Conservation (phyloP, 2,797 vertebrate genomes). For the Mormyrus hasselquistii region DNA sequence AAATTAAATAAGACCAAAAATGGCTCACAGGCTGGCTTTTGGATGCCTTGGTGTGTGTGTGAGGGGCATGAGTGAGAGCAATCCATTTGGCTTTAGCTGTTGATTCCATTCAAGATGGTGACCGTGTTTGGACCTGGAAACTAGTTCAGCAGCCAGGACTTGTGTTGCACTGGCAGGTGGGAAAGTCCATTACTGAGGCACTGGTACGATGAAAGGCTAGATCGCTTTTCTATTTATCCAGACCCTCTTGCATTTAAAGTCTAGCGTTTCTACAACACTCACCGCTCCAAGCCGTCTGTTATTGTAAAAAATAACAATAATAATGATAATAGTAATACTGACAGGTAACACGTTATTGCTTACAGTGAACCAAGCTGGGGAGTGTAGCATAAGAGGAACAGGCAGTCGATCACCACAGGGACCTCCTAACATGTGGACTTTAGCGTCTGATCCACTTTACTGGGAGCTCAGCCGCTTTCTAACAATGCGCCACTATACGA, state of each 20-base stretch:
- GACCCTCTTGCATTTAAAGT: background rate
- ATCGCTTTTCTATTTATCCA: background rate
- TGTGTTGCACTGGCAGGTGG: background rate
- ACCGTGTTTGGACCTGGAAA: background rate
- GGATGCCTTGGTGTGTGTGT: background rate
- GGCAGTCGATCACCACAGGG: background rate
- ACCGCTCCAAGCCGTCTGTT: background rate
- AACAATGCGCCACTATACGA: background rate
- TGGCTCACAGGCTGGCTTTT: background rate
- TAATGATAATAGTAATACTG: background rate
- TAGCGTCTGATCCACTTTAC: background rate
- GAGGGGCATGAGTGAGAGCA: background rate
- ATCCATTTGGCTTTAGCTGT: background rate
- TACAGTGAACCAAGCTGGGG: background rate
- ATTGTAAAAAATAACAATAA: background rate
- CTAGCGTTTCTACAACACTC: background rate
- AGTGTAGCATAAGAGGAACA: background rate
- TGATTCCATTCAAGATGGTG: background rate
- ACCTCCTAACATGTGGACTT: background rate
- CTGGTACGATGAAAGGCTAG: background rate
- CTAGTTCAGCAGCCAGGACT: background rate
- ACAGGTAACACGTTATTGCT: background rate
- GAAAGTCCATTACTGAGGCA: background rate
- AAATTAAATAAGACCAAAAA: background rate
- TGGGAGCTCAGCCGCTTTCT: background rate